Conservation (phyloP, 2,797 vertebrate species). For the Gymnothorax javanicus region DNA sequence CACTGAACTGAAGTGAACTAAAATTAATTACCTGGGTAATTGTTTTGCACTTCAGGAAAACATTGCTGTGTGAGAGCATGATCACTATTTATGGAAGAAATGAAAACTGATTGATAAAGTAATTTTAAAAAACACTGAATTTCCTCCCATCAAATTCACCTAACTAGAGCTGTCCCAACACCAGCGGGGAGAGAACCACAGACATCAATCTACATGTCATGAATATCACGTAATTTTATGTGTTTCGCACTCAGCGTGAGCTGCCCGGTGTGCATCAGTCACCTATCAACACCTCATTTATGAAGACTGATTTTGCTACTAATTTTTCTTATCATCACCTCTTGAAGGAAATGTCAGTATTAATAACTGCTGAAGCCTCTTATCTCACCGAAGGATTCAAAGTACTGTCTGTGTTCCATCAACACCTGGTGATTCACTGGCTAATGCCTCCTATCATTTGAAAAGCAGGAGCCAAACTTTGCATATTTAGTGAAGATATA, state of each 20-base stretch:
- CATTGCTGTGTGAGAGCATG: too few relatives aligned
- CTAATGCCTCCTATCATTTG: neutral
- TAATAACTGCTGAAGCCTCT: neutral
- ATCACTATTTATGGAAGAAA: too few relatives aligned
- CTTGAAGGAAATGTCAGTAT: neutral
- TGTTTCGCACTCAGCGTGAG: neutral
- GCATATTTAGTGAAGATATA: neutral
- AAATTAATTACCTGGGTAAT: too few relatives aligned
- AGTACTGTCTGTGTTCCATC: neutral
- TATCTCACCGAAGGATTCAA: neutral
- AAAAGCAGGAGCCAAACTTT: neutral
- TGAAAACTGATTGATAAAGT: too few relatives aligned
- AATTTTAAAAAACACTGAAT: too few relatives aligned
- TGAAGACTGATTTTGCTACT: neutral
- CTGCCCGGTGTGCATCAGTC: neutral
- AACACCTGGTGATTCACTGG: neutral
- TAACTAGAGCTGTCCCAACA: neutral
- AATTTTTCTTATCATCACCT: neutral
- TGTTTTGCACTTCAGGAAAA: too few relatives aligned
- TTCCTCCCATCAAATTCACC: neutral
- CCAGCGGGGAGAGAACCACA: neutral
- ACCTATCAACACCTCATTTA: neutral
- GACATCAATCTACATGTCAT: neutral
- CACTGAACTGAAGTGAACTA: too few relatives aligned
- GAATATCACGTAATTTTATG: neutral